These are phyloP conservation scores for Cataglyphis cursor DNA, from an alignment of 2,888 invertebrate species.

Conservation along the genomic window DNA sequence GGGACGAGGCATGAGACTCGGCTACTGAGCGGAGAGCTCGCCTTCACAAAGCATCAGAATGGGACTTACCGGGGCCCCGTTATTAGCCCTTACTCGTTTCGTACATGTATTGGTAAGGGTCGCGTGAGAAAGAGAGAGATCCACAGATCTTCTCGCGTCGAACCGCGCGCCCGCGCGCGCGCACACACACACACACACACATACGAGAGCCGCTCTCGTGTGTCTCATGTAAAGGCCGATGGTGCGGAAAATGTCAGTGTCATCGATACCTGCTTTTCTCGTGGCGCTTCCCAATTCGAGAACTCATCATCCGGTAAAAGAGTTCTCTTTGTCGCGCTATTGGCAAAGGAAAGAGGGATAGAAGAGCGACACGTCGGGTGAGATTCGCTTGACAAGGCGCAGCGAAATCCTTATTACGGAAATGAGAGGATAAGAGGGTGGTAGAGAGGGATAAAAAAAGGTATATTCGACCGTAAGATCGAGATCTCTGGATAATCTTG, in stretches of 20 bases:
- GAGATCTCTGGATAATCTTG: conserved; percentile 18
- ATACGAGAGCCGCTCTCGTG: background rate
- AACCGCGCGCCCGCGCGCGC: background rate
- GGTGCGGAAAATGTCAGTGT: conserved; percentile 55
- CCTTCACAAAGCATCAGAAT: conserved; percentile 61
- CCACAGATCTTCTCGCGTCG: conserved; percentile 48
- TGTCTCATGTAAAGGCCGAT: background rate
- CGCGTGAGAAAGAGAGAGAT: conserved; percentile 26
- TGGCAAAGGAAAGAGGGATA: conserved; percentile 33
- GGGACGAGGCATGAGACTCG: conserved; percentile 41
- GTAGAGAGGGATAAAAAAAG: conserved; percentile 13
- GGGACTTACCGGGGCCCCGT: conserved; percentile 58
- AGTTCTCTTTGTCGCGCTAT: conserved; percentile 3
- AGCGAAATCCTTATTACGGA: conserved; percentile 35
- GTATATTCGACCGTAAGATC: conserved; percentile 24
- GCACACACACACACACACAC: background rate
- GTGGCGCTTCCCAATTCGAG: conserved; percentile 49
- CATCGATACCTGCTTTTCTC: conserved; percentile 56
- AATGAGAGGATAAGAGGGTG: conserved; percentile 19
- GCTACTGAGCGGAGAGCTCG: conserved; percentile 55
- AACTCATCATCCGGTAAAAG: conserved; percentile 51
- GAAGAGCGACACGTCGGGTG: conserved; percentile 12
- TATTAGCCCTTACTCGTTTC: conserved; percentile 55
- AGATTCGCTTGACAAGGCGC: conserved; percentile 40
- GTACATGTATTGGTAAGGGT: conserved; percentile 39